Evolutionary conservation across 2,797 vertebrate genomes (phyloP), one percentile per base, ranked within the genome.

Genomic region (Schizothorax lantsangensis): DNA sequence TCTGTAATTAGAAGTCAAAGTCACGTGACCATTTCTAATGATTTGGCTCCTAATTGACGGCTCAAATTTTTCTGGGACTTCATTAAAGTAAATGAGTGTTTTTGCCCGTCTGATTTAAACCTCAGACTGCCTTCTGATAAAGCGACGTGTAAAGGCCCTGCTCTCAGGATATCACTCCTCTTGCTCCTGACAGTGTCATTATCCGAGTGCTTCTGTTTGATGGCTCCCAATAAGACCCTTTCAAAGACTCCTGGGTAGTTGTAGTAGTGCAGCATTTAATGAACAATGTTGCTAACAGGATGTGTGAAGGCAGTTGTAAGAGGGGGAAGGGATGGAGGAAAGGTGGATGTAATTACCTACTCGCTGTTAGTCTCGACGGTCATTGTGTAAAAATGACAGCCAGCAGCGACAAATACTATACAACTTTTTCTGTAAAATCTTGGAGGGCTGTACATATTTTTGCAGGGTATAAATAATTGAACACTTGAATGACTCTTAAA

Each of bases 261-360:
- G 93, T 91, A 94, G 94, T 93, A 88, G 85, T 91, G 92, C 93
- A 95, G 95, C 93, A 93, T 93, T 95, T 96, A 97, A 96, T 96
- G 96, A 96, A 96, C 95, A 94, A 90, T 87, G 91, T 95, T 95
- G 95, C 94, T 95, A 96, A 96, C 94, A 93, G 93, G 92, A 95
- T 92, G 92, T 64, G 89, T 95, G 93, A 94, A 86, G 86, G 94
- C 93, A 91, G 93, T 92, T 92, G 91, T 92, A 88, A 91, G 92
- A 93, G 93, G 93, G 94, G 92, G 84, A 87, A 93, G 87, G 93
- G 90, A 92, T 43, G 91, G 91, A 87, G 92, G 95, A 94, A 95
- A 92, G 91, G 92, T 90, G 90, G 92, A 94, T 95, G 92, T 95
- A 95, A 97, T 96, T 96, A 96, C 94, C 92, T 54, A 91, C 94